These are phyloP conservation scores for Cepaea nemoralis DNA, from an alignment of 1,140 invertebrate species.

Conservation along the genomic window DNA sequence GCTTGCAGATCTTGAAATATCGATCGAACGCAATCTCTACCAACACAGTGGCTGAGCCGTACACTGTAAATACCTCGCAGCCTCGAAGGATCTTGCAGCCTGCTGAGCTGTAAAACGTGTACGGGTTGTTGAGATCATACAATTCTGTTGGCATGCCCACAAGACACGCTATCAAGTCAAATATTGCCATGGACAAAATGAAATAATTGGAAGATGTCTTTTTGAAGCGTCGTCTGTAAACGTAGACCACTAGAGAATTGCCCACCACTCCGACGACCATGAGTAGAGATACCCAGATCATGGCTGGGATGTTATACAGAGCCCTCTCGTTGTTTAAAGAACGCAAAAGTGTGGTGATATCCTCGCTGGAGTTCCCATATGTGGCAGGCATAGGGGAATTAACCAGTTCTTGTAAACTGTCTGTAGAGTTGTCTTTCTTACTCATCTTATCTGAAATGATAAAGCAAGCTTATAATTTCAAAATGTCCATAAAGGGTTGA, in stretches of 20 bases:
- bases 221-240: slow-evolving; percentile 55
- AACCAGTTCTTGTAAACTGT: neutral
- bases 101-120: slow-evolving; percentile 56
- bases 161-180: slow-evolving; percentile 59
- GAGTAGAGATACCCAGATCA: slow-evolving; percentile 52
- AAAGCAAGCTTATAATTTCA: too few relatives aligned
- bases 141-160: slow-evolving; percentile 60
- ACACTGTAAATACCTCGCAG: slow-evolving; percentile 52
- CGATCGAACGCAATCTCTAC: slow-evolving; percentile 61
- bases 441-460: neutral
- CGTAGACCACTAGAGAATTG: slow-evolving; percentile 57
- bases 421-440: neutral
- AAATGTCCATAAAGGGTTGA: too few relatives aligned
- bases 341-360: slow-evolving; percentile 28
- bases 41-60: slow-evolving; percentile 56
- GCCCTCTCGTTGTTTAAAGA: slow-evolving; percentile 48
- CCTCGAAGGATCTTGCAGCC: slow-evolving; percentile 49
- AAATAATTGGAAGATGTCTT: slow-evolving; percentile 62
- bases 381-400: neutral
- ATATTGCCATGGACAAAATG: slow-evolving; percentile 60
- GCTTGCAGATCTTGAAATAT: slow-evolving; percentile 61
- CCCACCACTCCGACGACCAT: slow-evolving; percentile 56
- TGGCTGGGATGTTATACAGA: slow-evolving; percentile 54
- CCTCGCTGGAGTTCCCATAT: slow-evolving; percentile 31
- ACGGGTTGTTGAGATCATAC: slow-evolving; percentile 57